Conservation (phyloP, 2,888 invertebrate genomes). For the Machimus atricapillus region DNA sequence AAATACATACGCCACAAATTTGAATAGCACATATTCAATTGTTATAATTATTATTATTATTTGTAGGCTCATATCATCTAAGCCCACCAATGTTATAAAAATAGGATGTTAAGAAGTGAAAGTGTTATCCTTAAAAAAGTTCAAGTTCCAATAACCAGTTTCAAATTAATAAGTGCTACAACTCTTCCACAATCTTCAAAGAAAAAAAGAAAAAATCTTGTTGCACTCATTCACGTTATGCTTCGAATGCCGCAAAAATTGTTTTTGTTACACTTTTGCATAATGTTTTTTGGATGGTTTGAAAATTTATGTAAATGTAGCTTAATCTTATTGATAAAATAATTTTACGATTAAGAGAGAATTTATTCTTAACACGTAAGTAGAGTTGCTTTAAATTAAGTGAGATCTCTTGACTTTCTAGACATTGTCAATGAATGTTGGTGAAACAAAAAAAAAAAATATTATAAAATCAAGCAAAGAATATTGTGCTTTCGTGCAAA, state of each 20-base stretch:
- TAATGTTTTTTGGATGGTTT: not conserved
- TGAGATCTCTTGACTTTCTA: not conserved
- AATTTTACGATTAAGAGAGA: not conserved
- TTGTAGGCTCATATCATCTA: not conserved
- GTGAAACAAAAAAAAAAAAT: not conserved
- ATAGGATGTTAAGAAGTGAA: not conserved
- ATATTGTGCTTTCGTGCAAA: not conserved
- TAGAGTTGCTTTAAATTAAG: not conserved
- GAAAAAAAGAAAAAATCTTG: not conserved
- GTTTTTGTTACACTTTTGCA: not conserved
- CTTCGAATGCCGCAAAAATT: not conserved
- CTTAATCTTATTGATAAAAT: not conserved
- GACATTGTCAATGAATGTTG: not conserved
- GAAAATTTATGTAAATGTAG: not conserved
- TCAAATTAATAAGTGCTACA: not conserved
- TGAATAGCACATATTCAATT: not conserved
- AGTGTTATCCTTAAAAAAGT: not conserved
- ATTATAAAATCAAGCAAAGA: not conserved
- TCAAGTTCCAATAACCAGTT: not conserved
- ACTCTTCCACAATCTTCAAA: not conserved
- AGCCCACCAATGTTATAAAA: not conserved
- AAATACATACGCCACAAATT: not conserved
- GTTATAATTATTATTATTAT: not conserved
- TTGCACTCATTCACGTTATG: not conserved
- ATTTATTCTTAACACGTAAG: not conserved